A percentile compares a stretch with the other conserved stretches of the same genome.
Conservation (phyloP, 2,113 vertebrate species). For the Craseonycteris thonglongyai region DNA sequence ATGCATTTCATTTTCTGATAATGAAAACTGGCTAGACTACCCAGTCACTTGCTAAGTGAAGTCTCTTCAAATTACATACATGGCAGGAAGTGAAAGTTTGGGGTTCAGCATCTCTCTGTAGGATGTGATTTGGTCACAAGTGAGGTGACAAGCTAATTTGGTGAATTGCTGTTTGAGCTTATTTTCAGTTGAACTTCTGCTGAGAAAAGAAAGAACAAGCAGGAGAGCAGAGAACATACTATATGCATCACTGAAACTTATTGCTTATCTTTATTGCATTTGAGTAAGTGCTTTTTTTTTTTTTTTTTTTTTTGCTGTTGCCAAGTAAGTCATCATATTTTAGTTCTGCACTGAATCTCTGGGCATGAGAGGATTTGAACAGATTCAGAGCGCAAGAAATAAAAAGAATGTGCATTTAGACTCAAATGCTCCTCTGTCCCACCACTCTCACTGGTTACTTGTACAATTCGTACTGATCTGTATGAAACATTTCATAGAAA, state of each 20-base stretch:
- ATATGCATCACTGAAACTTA: slow-evolving; percentile 75
- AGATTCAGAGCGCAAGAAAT: slow-evolving; percentile 54
- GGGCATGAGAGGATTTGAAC: slow-evolving; percentile 58
- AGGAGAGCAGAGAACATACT: slow-evolving; percentile 67
- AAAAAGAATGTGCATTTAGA: slow-evolving; percentile 54
- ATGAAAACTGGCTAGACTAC: neutral
- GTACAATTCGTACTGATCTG: neutral
- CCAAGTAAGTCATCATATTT: slow-evolving; percentile 79
- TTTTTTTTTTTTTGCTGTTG: slow-evolving; percentile 69
- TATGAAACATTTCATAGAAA: neutral
- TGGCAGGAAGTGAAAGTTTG: slow-evolving; percentile 24
- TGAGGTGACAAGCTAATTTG: slow-evolving; percentile 61
- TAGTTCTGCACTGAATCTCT: slow-evolving; percentile 75
- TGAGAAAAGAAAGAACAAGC: slow-evolving; percentile 71
- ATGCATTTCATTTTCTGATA: neutral
- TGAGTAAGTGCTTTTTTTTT: slow-evolving; percentile 74
- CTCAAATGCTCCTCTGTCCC: neutral
- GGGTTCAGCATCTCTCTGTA: slow-evolving; percentile 58
- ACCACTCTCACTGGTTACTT: neutral
- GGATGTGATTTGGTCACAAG: slow-evolving; percentile 62
- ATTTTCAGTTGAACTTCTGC: slow-evolving; percentile 69
- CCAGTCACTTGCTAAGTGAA: neutral
- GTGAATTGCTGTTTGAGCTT: slow-evolving; percentile 42
- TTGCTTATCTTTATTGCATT: slow-evolving; percentile 78
- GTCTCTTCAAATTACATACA: neutral